Base-by-base conservation (phyloP, 35 echinoderm and acorn worm genomes). In the Hemicentrotus pulcherrimus region DNA sequence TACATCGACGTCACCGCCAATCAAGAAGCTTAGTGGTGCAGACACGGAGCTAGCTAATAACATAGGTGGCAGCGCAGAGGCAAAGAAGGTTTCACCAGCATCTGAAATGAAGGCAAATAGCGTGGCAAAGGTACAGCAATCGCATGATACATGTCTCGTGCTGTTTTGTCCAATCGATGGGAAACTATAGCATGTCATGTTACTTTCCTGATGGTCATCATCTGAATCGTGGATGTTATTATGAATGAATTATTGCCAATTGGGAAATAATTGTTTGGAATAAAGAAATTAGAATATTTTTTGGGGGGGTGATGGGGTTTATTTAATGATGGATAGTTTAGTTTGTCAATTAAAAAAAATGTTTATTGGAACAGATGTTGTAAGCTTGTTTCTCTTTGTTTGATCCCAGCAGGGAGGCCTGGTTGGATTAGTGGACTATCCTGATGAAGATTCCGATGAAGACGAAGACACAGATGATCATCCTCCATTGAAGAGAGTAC, bases 391-490 rank as follows among this genome's bases (percentile, higher is more conserved):
- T 47, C 46, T 47, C 18, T 61, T 22, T 61, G 86, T 95, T 92
- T 90, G 35, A 47, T 86, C 30, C 48, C 65, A 48, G 15, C 96
- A 99, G 98, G 97, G 97, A 55, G 97, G 98, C 47, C 86, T 99
- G 47, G 96, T 99, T 5, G 98, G 98, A 93, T 92, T 99, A 9
- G 98, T 99, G 55, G 98, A 99, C 92, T 99, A 99, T 88, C 98
- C 98, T 70, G 98, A 99, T 91, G 98, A 99, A 95, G 98, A 99
- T 95, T 99, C 98, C 55, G 97, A 98, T 24, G 96, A 97, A 8
- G 97, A 98, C 89, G 97, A 98, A 55, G 98, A 99, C 11, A 96
- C 96, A 2, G 97, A 98, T 32, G 97, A 98, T 45, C 94, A 97
- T 30, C 96, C 96, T 47, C 95, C 95, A 18, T 52, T 92, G 48